phyloP scores from a whole-genome alignment of 2,888 invertebrate species.

The Papilio demoleus region DNA sequence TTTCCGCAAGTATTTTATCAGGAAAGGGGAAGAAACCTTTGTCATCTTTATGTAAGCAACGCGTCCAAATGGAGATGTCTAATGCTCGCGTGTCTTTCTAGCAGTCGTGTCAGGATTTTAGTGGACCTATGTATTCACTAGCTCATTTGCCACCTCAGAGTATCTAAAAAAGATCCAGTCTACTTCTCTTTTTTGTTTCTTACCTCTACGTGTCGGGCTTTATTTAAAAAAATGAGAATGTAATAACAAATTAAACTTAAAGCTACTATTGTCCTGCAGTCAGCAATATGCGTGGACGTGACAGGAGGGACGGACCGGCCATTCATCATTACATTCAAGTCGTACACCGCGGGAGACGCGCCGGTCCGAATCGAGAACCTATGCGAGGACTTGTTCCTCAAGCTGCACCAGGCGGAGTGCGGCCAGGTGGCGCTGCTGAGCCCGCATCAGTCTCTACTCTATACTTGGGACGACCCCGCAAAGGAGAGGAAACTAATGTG shows the following conservation, averaged over 20 bases:
- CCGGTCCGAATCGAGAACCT: conserved; percentile 93
- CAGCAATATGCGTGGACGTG: conserved; percentile 88
- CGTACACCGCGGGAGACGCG: conserved; percentile 90
- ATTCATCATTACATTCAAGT: conserved; percentile 89
- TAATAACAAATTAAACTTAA: too few species aligned
- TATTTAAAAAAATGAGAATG: background rate
- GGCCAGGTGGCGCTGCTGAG: conserved; percentile 88
- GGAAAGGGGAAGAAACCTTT: too few species aligned
- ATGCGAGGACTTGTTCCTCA: conserved; percentile 91
- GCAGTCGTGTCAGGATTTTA: too few species aligned
- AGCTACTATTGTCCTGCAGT: conserved; percentile 64
- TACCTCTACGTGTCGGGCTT: too few species aligned
- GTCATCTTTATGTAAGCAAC: too few species aligned
- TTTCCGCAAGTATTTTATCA: too few species aligned
- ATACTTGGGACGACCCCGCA: conserved; percentile 94
- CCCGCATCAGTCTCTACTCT: conserved; percentile 89
- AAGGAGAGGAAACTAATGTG: conserved; percentile 88
- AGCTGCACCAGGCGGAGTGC: conserved; percentile 86
- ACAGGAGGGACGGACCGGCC: conserved; percentile 89
- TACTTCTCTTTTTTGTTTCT: too few species aligned
- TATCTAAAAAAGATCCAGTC: too few species aligned
- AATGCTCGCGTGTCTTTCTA: too few species aligned
- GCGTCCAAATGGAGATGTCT: too few species aligned
- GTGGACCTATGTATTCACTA: too few species aligned
- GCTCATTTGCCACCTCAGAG: too few species aligned